Conservation (phyloP, 2,888 invertebrate genomes). For the Bellardia pandia region DNA sequence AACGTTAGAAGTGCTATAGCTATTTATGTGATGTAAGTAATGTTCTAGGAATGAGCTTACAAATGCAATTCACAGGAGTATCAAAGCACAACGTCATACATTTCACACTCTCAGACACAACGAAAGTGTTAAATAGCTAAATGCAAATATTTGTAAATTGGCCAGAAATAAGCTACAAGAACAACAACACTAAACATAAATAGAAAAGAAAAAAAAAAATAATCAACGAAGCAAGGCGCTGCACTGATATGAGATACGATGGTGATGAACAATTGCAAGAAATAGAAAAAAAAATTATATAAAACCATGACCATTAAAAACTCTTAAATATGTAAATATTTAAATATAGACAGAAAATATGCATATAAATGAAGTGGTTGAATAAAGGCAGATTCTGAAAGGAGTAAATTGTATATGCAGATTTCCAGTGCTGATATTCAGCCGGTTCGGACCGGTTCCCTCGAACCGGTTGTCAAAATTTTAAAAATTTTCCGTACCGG, state of each 20-base stretch:
- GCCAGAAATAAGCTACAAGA: slow-evolving; percentile 62
- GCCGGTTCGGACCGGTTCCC: no score
- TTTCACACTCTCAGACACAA: neutral
- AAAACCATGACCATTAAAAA: slow-evolving; percentile 62
- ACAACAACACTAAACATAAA: neutral
- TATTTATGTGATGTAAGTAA: slow-evolving; percentile 3
- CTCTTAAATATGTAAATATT: slow-evolving; percentile 69
- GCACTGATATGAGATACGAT: neutral
- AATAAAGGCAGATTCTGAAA: neutral
- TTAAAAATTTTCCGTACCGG: no score
- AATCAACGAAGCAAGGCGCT: neutral
- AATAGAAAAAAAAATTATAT: neutral
- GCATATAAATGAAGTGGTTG: slow-evolving; percentile 55
- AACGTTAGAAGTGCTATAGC: neutral
- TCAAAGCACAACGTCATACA: slow-evolving; percentile 19
- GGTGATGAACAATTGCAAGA: slow-evolving; percentile 31
- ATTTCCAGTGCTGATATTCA: no score
- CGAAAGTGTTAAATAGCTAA: slow-evolving; percentile 67
- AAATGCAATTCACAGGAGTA: slow-evolving; percentile 72
- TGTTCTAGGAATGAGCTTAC: neutral
- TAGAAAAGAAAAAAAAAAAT: neutral
- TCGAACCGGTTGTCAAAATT: no score
- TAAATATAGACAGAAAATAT: slow-evolving; percentile 45
- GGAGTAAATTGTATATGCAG: neutral
- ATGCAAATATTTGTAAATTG: slow-evolving; percentile 71